phyloP scores from a whole-genome alignment of 2,888 invertebrate species.

The Idaea aversata region DNA sequence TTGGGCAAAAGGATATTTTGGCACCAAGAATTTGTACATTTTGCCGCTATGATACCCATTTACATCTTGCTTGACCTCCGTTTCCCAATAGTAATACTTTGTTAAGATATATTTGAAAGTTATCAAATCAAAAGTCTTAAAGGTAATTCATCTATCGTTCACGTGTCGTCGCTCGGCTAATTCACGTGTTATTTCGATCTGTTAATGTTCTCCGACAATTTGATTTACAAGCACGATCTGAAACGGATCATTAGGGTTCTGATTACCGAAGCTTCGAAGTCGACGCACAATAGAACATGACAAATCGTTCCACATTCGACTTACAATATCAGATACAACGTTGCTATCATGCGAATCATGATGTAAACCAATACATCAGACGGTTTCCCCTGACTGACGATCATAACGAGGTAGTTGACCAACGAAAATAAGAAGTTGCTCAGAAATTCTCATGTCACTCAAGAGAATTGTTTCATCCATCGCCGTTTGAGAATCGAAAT shows the following conservation, averaged over 20 bases:
- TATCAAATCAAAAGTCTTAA: not conserved
- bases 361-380: not conserved
- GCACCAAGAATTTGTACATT: too few relatives aligned
- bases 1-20: too few relatives aligned
- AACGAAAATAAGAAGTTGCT: conserved; percentile 11
- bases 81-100: not conserved
- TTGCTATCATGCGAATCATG: conserved; percentile 9
- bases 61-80: too few relatives aligned
- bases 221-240: conserved; percentile 50
- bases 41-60: too few relatives aligned
- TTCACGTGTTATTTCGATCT: conserved; percentile 14
- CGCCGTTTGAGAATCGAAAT: conserved; percentile 18
- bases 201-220: conserved; percentile 38
- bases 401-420: not conserved
- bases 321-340: conserved; percentile 17
- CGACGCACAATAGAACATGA: conserved; percentile 41
- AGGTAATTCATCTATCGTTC: conserved; percentile 4
- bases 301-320: conserved; percentile 34
- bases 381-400: not conserved
- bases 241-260: conserved; percentile 52
- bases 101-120: not conserved
- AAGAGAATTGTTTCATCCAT: conserved; percentile 2
- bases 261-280: conserved; percentile 42
- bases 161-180: conserved; percentile 7
- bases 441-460: conserved; percentile 1